These are phyloP conservation scores for Chlorodrepanis virens DNA, from an alignment of 2,113 vertebrate species.

Conservation along the genomic window DNA sequence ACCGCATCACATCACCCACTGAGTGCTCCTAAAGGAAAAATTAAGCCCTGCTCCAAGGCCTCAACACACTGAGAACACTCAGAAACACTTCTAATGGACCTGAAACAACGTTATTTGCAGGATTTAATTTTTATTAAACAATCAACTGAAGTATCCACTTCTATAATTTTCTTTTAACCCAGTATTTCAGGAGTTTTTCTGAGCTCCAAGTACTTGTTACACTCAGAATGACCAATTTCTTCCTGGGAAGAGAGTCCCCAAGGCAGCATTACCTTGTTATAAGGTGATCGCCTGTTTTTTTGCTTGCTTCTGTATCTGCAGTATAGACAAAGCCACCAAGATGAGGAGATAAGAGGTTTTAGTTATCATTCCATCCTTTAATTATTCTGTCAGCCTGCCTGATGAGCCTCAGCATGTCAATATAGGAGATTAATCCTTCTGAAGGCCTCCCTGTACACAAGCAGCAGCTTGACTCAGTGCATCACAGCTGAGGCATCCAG, in stretches of 20 bases:
- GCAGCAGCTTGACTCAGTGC: neutral
- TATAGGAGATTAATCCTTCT: neutral
- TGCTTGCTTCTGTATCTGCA: neutral
- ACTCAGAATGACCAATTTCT: neutral
- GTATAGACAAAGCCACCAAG: neutral
- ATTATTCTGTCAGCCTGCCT: neutral
- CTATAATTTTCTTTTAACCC: neutral
- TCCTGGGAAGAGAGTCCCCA: neutral
- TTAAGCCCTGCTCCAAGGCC: neutral
- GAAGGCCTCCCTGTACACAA: neutral
- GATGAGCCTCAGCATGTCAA: neutral
- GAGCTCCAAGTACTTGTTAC: neutral
- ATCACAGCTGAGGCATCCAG: neutral
- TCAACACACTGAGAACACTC: neutral
- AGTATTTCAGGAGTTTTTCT: neutral
- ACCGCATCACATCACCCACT: neutral
- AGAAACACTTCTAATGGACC: neutral
- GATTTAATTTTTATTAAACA: neutral
- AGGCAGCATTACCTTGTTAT: neutral
- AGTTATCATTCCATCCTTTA: neutral
- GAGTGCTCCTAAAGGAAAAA: neutral
- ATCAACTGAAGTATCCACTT: neutral
- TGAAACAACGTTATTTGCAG: neutral
- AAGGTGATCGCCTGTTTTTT: neutral
- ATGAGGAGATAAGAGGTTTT: neutral